phyloP scores from a whole-genome alignment of 2,113 vertebrate genomes.

The Greenwoodochromis staneri region DNA sequence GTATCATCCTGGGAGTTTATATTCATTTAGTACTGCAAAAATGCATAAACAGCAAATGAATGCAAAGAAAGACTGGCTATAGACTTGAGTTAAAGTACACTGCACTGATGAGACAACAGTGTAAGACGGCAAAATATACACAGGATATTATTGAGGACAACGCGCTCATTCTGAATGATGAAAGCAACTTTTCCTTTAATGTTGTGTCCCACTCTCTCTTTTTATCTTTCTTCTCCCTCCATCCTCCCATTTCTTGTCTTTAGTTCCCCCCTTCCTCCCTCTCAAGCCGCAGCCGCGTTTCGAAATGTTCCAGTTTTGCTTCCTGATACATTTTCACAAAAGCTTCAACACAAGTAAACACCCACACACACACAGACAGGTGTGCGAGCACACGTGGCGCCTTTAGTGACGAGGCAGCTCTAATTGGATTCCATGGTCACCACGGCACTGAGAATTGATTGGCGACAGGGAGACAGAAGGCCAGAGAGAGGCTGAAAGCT shows the following conservation, averaged over 20 bases:
- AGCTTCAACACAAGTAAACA: not conserved
- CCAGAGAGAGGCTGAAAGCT: not conserved
- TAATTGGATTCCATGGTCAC: slow-evolving; percentile 34
- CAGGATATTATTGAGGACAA: not conserved
- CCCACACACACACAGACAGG: not conserved
- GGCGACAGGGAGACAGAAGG: not conserved
- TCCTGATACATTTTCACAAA: not conserved
- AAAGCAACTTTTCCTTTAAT: not conserved
- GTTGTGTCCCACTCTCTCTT: not conserved
- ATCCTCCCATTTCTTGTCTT: not conserved
- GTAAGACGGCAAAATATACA: not conserved
- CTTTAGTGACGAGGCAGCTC: not conserved
- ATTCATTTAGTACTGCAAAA: not conserved
- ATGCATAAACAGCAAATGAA: not conserved
- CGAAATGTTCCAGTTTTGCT: not conserved
- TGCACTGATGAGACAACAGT: not conserved
- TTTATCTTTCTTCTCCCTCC: not conserved
- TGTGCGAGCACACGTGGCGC: not conserved
- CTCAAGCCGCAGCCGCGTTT: not conserved
- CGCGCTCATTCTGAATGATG: not conserved
- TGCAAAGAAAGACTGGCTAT: not conserved
- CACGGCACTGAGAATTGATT: slow-evolving; percentile 35
- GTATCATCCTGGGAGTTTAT: fast-evolving
- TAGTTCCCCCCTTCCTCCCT: not conserved
- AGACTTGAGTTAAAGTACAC: not conserved